Percentiles rank a stretch among this genome's conserved stretches.
phyloP scores from a whole-genome alignment of 2,113 vertebrate genomes.

The Tetrao urogallus region DNA sequence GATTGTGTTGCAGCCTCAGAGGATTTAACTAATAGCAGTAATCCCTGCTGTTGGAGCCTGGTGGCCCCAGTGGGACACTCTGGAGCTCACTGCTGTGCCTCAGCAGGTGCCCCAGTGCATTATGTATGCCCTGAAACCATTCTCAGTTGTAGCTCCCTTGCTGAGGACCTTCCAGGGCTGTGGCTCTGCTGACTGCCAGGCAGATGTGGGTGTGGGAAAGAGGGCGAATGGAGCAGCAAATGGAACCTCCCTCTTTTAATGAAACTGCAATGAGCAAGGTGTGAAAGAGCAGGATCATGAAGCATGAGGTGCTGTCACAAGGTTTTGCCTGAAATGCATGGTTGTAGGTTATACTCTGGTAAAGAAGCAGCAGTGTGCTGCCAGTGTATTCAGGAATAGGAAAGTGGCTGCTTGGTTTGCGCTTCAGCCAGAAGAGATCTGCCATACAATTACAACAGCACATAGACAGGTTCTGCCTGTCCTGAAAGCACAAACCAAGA shows the following conservation, averaged over 20 bases:
- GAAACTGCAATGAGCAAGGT: neutral
- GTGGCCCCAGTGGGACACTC: neutral
- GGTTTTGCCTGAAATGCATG: neutral
- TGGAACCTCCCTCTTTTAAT: neutral
- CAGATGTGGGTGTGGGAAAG: neutral
- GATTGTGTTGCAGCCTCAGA: neutral
- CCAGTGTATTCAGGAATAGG: neutral
- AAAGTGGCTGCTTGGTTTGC: neutral
- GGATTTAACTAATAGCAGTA: neutral
- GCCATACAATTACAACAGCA: neutral
- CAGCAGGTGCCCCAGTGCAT: neutral
- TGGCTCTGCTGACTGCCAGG: neutral
- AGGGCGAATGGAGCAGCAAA: accelerated
- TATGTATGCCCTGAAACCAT: neutral
- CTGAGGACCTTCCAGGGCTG: neutral
- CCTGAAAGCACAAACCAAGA: neutral
- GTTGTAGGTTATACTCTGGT: neutral
- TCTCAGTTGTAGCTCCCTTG: neutral
- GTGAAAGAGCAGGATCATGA: neutral
- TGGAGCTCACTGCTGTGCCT: accelerated
- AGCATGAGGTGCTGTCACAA: neutral
- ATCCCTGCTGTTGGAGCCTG: neutral
- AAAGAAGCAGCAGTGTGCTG: neutral
- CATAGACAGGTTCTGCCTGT: neutral
- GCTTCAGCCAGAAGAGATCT: neutral